A percentile compares a stretch with the other conserved stretches of the same genome.
Evolutionary conservation across 2,888 invertebrate species (phyloP).

Genomic region (Morpho deidamia): DNA sequence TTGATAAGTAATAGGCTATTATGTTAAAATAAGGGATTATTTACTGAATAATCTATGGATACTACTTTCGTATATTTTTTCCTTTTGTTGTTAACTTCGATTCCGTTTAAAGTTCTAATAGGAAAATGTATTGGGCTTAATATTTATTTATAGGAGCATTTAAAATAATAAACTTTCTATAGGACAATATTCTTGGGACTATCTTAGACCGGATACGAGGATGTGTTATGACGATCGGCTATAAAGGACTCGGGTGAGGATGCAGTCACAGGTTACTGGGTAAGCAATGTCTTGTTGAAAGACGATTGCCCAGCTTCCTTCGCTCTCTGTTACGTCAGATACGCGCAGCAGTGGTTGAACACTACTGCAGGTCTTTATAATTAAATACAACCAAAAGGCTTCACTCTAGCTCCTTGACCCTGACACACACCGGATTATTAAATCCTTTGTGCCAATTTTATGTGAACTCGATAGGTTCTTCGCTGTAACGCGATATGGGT

Average conservation of each 20-base stretch:
- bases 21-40: no score
- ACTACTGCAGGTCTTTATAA: constrained; percentile 51
- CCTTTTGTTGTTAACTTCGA: no score
- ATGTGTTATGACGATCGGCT: no score
- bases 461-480: constrained; percentile 48
- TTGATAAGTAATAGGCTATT: no score
- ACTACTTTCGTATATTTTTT: no score
- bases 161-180: no score
- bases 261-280: constrained; percentile 47
- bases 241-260: constrained; percentile 1
- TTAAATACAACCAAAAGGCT: constrained; percentile 35
- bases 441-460: constrained; percentile 70
- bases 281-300: constrained; percentile 74
- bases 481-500: constrained; percentile 52
- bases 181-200: no score
- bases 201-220: no score
- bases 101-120: no score
- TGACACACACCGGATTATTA: constrained; percentile 55
- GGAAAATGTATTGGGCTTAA: no score
- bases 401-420: constrained; percentile 54
- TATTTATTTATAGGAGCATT: no score
- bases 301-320: constrained; percentile 68
- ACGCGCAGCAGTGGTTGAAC: constrained; percentile 70
- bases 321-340: constrained; percentile 56
- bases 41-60: no score